Base-by-base conservation (phyloP, 2,888 invertebrate species). In the Metalampra italica region DNA sequence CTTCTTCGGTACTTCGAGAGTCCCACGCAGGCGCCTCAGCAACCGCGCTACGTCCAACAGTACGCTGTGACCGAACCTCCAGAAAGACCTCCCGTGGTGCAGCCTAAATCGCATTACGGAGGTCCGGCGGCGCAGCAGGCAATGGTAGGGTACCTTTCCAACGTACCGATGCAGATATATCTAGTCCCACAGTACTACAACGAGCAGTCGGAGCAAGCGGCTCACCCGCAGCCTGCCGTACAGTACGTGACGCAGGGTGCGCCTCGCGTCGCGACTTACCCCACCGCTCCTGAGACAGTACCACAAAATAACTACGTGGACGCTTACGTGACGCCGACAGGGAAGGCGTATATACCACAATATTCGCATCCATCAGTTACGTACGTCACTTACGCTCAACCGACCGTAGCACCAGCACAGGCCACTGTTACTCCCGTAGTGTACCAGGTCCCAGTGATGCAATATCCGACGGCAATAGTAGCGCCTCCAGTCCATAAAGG, bases 111-210 rank as follows among this genome's bases (percentile, higher is more conserved):
- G 9, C 72, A 77, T 29, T 78, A 72, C 50, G 68, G 63, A 22
- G 52, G 69, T 3, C 51, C 71, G 14, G 44, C 65, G 1, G 59
- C 71, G 8, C 84, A 84, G 48, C 84, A 83, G 54, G 74, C 82
- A 1, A 77, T 82, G 78, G 76, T 84, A 9, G 82, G 86, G n/a
- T 88, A 89, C 57, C 55, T 84, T 29, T 82, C 88, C 1, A 89
- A 86, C 52, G 71, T 87, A 15, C 88, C 89, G 13, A 85, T 88
- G 85, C 86, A 87, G 63, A 76, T 88, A 62, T 87, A 85, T 70
- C 68, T 88, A 68, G 81, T 88, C 54, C 88, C 88, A 1, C 86
- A 86, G 56, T 86, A 87, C 59, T 82, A 82, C 50, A 75, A 71
- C 36, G 78, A 82, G 3, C 73, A 62, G 9, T 39, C 69, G 1